Evolutionary conservation across 1,140 invertebrate species (phyloP), one percentile per base, ranked within the genome.

Genomic region (Dendroctonus valens): DNA sequence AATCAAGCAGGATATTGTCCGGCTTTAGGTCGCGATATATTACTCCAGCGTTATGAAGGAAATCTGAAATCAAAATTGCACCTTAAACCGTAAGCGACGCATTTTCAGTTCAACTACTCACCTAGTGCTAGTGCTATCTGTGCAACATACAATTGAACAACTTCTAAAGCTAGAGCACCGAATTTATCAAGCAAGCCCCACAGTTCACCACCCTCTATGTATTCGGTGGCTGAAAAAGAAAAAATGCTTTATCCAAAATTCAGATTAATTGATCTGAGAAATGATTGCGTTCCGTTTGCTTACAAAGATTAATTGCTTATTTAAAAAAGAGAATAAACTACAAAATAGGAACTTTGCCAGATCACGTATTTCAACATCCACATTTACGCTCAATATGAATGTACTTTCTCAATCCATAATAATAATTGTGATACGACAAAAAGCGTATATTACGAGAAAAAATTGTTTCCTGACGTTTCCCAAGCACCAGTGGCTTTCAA

Each of bases 21-120:
- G 93, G 87, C 81, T 96, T 97, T 55, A 96, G 78, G 82, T 97
- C 93, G 70, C 94, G 85, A 78, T 94, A 94, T 69, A 96, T 92
- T 48, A 96, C 86, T 48, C 93, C 92, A 73, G 90, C 89, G 81
- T 93, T 94, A 76, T 96, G 93, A 7, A 96, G 82, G 80, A 94
- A 96, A 86, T 97, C 93, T 95, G 76, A 41, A 73, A 76, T 55
- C 59, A 57, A 64, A 12, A 11, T 26, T 11, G n/a, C 9, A 39
- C 26, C 39, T 39, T 62, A 38, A 5, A 15, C 39, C 5, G 51
- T 11, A 38, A 62, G 48, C 50, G 26, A 39, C 15, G 11, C 39
- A n/a, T 40, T 63, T n/a, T n/a, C 14, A 51, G 9, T 46, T 11
- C 9, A 52, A 57, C 52, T 62, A 54, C 62, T 85, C 82, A 94